These are phyloP conservation scores for Pseudochirops corinnae DNA, from an alignment of 2,797 vertebrate genomes.

Conservation along the genomic window DNA sequence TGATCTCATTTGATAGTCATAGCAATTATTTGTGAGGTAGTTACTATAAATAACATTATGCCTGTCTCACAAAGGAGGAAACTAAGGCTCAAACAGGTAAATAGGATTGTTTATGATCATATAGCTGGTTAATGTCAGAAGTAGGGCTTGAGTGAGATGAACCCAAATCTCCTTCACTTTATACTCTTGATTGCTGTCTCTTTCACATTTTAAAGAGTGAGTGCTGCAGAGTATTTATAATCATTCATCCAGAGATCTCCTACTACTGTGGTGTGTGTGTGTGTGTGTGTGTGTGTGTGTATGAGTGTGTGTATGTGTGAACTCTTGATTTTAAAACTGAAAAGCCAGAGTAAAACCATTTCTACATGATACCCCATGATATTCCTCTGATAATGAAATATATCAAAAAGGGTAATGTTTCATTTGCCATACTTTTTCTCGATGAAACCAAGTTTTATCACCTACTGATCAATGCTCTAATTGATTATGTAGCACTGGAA, in stretches of 20 bases:
- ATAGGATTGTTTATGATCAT: too few relatives aligned
- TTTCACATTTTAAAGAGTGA: neutral
- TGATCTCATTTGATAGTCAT: too few relatives aligned
- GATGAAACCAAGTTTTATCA: neutral
- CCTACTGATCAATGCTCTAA: neutral
- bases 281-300: neutral
- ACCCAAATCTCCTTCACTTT: neutral
- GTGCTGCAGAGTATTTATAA: neutral
- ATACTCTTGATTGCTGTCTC: neutral
- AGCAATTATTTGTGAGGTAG: too few relatives aligned
- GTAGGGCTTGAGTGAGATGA: neutral
- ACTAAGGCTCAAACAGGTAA: too few relatives aligned
- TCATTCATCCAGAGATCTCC: neutral
- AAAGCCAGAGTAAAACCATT: neutral
- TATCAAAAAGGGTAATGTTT: neutral
- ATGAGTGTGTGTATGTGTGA: neutral
- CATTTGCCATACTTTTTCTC: neutral
- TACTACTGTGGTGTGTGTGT: neutral
- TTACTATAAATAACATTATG: too few relatives aligned
- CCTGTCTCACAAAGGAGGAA: too few relatives aligned
- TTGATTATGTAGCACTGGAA: neutral
- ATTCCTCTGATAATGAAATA: neutral
- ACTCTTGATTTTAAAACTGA: neutral
- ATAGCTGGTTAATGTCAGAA: too few relatives aligned
- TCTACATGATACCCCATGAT: neutral